phyloP scores from a whole-genome alignment of 2,888 invertebrate species.

The Thalpophila matura region DNA sequence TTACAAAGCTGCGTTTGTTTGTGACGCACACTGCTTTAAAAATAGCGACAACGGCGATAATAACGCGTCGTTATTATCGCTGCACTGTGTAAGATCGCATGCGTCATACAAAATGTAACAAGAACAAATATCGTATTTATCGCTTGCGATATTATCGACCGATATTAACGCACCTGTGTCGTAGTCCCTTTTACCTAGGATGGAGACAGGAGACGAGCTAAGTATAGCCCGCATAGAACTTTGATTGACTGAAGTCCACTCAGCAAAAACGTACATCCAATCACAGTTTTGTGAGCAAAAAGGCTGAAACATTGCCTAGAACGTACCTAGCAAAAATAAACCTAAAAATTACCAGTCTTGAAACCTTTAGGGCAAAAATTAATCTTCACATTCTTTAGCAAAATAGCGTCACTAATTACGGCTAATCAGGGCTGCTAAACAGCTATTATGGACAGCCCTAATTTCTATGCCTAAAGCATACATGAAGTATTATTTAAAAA shows the following conservation, averaged over 20 bases:
- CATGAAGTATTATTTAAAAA: slow-evolving; percentile 36
- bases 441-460: slow-evolving; percentile 19
- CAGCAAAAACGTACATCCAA: slow-evolving; percentile 14
- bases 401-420: slow-evolving; percentile 37
- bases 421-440: slow-evolving; percentile 24
- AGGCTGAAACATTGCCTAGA: background rate
- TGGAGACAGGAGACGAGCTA: background rate
- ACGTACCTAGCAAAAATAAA: too few species aligned
- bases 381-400: slow-evolving; percentile 24
- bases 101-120: too few species aligned
- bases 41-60: too few species aligned
- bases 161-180: too few species aligned
- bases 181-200: background rate
- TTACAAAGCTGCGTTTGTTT: too few species aligned
- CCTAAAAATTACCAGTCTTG: slow-evolving; percentile 8
- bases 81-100: too few species aligned
- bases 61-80: too few species aligned
- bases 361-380: slow-evolving; percentile 10
- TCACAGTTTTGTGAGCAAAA: slow-evolving; percentile 11
- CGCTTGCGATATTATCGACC: too few species aligned
- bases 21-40: too few species aligned
- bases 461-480: slow-evolving; percentile 41
- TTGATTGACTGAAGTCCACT: slow-evolving; percentile 17
- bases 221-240: slow-evolving; percentile 23
- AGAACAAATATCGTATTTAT: too few species aligned